These are phyloP conservation scores for Semotilus atromaculatus DNA, from an alignment of 2,797 vertebrate species.

Conservation along the genomic window DNA sequence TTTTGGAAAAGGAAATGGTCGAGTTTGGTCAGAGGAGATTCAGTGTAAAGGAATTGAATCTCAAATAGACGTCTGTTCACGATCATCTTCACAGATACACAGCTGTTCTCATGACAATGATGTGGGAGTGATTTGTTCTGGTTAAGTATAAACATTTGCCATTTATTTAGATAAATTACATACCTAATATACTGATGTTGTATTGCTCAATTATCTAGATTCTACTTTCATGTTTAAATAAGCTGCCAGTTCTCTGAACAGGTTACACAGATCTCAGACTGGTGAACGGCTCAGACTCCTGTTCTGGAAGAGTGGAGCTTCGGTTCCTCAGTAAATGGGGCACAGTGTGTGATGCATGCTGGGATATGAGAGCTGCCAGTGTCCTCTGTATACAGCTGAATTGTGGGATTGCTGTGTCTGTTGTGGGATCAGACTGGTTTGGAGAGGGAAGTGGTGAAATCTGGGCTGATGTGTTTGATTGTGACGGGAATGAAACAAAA, in stretches of 20 bases:
- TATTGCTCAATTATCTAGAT: not conserved
- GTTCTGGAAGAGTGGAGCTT: not conserved
- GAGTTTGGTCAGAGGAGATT: not conserved
- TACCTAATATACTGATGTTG: not conserved
- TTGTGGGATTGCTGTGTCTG: slow-evolving; percentile 64
- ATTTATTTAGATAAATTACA: not conserved
- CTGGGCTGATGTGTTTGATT: slow-evolving; percentile 1
- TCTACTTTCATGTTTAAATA: not conserved
- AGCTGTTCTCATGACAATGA: not conserved
- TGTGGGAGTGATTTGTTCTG: not conserved
- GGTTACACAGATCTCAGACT: not conserved
- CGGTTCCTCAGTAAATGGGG: rapidly evolving
- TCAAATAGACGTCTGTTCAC: rapidly evolving
- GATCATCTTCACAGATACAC: not conserved
- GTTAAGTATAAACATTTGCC: not conserved
- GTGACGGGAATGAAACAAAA: not conserved
- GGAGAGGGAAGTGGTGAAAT: not conserved
- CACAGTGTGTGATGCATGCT: not conserved
- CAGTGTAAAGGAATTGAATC: not conserved
- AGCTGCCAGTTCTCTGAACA: not conserved
- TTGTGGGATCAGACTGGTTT: not conserved
- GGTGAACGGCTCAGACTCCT: rapidly evolving
- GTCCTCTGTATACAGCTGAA: slow-evolving; percentile 53
- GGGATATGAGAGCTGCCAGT: slow-evolving; percentile 5
- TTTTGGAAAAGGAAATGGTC: not conserved